Conservation (phyloP, 2,113 vertebrate species). For the Tyrannus savana region DNA sequence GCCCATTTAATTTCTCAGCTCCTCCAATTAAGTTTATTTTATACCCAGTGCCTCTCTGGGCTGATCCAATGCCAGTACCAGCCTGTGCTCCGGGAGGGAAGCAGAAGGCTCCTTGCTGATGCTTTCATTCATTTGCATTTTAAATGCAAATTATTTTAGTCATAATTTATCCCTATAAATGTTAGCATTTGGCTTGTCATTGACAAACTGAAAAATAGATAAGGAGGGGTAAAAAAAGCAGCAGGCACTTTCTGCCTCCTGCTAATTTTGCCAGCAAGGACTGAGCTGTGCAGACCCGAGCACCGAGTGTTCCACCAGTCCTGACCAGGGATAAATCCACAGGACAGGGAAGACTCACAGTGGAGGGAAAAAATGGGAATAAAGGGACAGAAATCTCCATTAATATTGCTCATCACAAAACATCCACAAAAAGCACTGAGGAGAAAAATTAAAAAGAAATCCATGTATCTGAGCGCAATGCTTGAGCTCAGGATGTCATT, state of each 20-base stretch:
- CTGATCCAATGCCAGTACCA: neutral
- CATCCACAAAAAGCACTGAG: neutral
- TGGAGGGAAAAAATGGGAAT: neutral
- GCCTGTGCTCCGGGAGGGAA: neutral
- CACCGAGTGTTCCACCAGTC: neutral
- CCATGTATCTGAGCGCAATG: fast-evolving
- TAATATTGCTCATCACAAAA: neutral
- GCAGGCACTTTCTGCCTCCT: neutral
- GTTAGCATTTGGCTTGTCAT: slow-evolving; percentile 39
- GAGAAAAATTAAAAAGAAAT: neutral
- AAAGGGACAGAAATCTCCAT: neutral
- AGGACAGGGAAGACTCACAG: neutral
- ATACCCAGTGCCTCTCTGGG: neutral
- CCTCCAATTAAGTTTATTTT: slow-evolving; percentile 58
- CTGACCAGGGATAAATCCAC: neutral
- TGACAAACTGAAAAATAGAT: slow-evolving; percentile 20
- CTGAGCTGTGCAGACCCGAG: neutral
- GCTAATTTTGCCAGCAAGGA: neutral
- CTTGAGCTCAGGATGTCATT: neutral
- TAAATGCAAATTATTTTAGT: slow-evolving; percentile 62
- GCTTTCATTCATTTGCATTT: slow-evolving; percentile 55
- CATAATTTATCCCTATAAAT: slow-evolving; percentile 50
- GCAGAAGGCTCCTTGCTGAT: slow-evolving; percentile 48
- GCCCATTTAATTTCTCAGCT: slow-evolving; percentile 34
- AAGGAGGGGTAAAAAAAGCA: neutral